phyloP scores from a whole-genome alignment of 2,888 invertebrate species.

The Tenthredo amoena region DNA sequence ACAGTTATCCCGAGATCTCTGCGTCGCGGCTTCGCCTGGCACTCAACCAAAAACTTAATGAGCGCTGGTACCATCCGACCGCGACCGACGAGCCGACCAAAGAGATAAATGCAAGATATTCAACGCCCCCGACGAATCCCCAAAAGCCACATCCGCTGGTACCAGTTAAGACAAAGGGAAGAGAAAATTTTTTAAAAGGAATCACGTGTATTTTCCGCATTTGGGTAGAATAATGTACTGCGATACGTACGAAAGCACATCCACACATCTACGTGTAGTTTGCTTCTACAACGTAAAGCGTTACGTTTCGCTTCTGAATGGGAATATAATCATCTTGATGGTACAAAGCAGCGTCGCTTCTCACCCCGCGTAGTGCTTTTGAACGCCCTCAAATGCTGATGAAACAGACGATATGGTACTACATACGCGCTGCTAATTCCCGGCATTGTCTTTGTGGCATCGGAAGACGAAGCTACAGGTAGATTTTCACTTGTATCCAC shows the following conservation, averaged over 20 bases:
- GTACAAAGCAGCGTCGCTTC: slow-evolving; percentile 72
- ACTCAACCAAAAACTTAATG: slow-evolving; percentile 71
- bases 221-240: not conserved
- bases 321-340: slow-evolving; percentile 77
- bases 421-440: slow-evolving; percentile 70
- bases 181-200: not conserved
- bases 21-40: slow-evolving; percentile 65
- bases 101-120: slow-evolving; percentile 58
- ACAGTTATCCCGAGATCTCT: slow-evolving; percentile 69
- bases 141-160: not conserved
- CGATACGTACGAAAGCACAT: not conserved
- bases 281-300: slow-evolving; percentile 5
- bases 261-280: not conserved
- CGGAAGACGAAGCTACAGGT: slow-evolving; percentile 73
- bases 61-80: slow-evolving; percentile 59
- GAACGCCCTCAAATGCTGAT: slow-evolving; percentile 74
- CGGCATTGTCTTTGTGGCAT: slow-evolving; percentile 69
- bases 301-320: slow-evolving; percentile 64
- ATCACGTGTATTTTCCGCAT: not conserved
- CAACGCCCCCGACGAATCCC: slow-evolving; percentile 45
- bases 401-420: slow-evolving; percentile 76
- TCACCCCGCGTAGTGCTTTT: slow-evolving; percentile 54
- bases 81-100: slow-evolving; percentile 39
- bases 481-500: slow-evolving; percentile 53
- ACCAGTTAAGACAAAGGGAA: not conserved